Base-by-base conservation (phyloP, 2,113 vertebrate species). In the Nicator chloris region DNA sequence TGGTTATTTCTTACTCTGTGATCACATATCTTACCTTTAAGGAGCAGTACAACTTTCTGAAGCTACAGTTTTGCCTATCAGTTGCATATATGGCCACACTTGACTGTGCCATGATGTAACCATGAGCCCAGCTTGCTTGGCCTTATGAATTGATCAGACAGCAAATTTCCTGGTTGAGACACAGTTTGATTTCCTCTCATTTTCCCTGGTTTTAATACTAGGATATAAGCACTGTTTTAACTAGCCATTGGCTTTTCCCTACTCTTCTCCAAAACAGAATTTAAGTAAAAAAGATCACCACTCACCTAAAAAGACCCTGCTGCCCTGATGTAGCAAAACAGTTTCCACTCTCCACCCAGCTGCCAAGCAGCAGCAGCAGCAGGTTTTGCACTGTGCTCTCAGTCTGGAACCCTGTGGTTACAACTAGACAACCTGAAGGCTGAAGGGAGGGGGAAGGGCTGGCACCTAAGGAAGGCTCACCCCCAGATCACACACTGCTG, bases 341-440 rank as follows among this genome's bases (percentile, higher is more conserved):
- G 30, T n/a, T 68, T 33, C 50, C 27, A 26, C 15, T 24, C 30
- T 86, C 9, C 66, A 82, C 3, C 8, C 23, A 30, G 47, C 35
- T 27, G 54, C 44, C 71, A 54, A 57, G 51, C n/a, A 82, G 60
- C 33, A 82, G 54, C 35, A 69, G 37, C 60, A 80, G 71, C 53
- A 63, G 30, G 17, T 68, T 76, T 82, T 68, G 61, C 47, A 37
- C n/a, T 2, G 6, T 11, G 65, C 17, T 64, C 23, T 60, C 40
- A 42, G 37, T 6, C 39, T n/a, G 26, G 33, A 63, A 45, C 0
- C 33, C 50, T n/a, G 1, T 2, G 9, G 27, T 23, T 11, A 19
- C n/a, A 24, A 16, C 8, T 0, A 4, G 22, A 40, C 27, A 33
- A 3, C 6, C n/a, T 18, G 21, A 53, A 82, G 21, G 39, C 42